phyloP scores from a whole-genome alignment of 2,113 vertebrate genomes.

The Phalacrocorax brasilianus region DNA sequence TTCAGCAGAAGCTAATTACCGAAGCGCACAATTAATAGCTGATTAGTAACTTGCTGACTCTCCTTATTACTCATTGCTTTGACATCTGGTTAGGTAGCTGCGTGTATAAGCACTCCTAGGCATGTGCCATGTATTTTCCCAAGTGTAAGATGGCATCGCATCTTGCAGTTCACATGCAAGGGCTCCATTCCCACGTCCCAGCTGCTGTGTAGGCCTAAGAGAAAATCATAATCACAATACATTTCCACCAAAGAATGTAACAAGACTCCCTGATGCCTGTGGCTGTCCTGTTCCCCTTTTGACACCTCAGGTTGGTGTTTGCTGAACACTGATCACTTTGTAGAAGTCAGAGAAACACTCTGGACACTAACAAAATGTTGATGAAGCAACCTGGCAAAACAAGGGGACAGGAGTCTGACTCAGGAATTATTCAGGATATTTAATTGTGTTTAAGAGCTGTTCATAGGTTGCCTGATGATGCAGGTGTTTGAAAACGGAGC shows the following conservation, averaged over 20 bases:
- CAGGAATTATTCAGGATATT: not conserved
- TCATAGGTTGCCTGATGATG: not conserved
- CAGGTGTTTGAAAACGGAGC: not conserved
- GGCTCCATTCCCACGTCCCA: not conserved
- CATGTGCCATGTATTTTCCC: not conserved
- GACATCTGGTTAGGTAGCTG: slow-evolving; percentile 22
- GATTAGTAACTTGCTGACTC: not conserved
- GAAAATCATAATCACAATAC: not conserved
- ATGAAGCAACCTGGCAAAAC: not conserved
- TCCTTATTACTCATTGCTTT: slow-evolving; percentile 5
- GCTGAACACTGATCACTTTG: not conserved
- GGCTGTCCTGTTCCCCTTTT: not conserved
- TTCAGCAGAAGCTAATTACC: slow-evolving; percentile 25
- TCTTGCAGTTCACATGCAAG: not conserved
- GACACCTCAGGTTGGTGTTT: not conserved
- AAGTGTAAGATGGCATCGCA: not conserved
- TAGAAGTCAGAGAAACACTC: not conserved
- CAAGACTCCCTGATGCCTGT: not conserved
- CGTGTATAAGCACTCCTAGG: not conserved
- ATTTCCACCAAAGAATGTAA: not conserved
- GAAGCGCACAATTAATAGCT: not conserved
- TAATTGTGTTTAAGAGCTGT: not conserved
- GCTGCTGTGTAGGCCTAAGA: not conserved
- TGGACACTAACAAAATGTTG: not conserved
- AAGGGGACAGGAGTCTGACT: not conserved